phyloP scores from a whole-genome alignment of 2,113 vertebrate genomes.

The Vanacampus margaritifer region DNA sequence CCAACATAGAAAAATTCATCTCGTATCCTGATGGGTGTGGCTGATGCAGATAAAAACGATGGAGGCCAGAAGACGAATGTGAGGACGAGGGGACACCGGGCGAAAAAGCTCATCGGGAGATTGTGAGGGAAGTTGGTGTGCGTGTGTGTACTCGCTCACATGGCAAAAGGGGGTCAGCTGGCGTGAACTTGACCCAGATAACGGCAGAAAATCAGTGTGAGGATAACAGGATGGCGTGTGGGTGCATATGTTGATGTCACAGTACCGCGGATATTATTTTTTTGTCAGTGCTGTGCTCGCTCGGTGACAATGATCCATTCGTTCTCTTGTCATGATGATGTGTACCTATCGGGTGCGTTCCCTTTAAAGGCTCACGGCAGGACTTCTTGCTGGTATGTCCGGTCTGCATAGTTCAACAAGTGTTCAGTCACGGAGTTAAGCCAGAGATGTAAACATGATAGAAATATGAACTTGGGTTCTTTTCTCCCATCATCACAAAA shows the following conservation, averaged over 20 bases:
- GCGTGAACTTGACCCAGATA: constrained; percentile 65
- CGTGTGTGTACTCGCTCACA: constrained; percentile 32
- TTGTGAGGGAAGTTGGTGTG: constrained; percentile 52
- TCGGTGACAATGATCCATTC: background rate
- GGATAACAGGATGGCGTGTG: constrained; percentile 9
- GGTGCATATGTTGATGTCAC: background rate
- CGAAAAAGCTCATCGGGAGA: constrained; percentile 57
- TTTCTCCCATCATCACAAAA: background rate
- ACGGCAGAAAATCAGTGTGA: constrained; percentile 30
- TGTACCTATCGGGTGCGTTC: constrained; percentile 19
- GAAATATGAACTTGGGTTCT: background rate
- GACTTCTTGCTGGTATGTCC: constrained; percentile 3
- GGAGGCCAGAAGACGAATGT: background rate
- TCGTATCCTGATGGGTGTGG: constrained; percentile 15
- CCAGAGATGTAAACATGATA: constrained; percentile 8
- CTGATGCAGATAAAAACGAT: background rate
- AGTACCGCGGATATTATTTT: constrained; percentile 1
- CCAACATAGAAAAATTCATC: background rate
- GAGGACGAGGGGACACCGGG: background rate
- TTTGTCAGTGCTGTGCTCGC: background rate
- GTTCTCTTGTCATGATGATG: constrained; percentile 13
- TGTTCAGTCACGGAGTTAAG: constrained; percentile 41
- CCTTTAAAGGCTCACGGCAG: constrained; percentile 2
- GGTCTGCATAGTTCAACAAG: constrained; percentile 11
- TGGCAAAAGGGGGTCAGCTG: constrained; percentile 55